These are phyloP conservation scores for Spea bombifrons DNA, from an alignment of 2,113 vertebrate genomes.

Conservation along the genomic window DNA sequence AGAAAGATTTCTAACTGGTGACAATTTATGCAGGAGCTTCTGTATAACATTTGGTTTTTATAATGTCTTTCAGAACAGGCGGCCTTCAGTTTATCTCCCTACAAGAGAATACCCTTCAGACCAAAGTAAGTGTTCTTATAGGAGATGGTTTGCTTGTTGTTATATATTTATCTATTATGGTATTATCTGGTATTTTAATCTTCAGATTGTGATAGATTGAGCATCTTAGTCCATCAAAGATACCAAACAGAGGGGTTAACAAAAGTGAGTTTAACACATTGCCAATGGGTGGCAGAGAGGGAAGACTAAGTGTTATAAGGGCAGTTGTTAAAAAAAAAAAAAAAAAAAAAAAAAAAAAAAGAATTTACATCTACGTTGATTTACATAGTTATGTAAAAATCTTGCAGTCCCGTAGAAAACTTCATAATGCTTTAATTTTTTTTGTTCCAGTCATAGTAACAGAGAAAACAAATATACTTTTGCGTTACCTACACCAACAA, in stretches of 20 bases:
- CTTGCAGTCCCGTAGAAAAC: too few species aligned
- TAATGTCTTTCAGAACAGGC: conserved; percentile 76
- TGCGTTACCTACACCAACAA: conserved; percentile 92
- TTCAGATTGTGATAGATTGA: too few species aligned
- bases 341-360: too few species aligned
- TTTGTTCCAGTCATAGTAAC: conserved; percentile 84
- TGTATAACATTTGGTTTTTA: not conserved
- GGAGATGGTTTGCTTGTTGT: conserved; percentile 15
- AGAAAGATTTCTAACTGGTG: too few species aligned
- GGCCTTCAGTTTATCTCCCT: conserved; percentile 93
- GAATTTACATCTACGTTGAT: too few species aligned
- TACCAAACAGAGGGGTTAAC: too few species aligned
- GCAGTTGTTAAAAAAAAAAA: too few species aligned
- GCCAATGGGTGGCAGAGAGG: too few species aligned
- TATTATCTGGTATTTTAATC: not conserved
- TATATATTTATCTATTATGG: not conserved
- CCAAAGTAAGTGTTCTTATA: conserved; percentile 78
- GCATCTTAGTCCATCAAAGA: too few species aligned
- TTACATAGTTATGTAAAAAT: too few species aligned
- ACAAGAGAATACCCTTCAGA: conserved; percentile 94
- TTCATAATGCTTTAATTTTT: conserved; percentile 8
- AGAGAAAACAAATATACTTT: conserved; percentile 93
- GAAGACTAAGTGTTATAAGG: too few species aligned
- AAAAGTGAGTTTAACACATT: too few species aligned
- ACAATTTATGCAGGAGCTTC: not conserved